Percentiles rank a stretch among this genome's conserved stretches.
These are phyloP conservation scores for Pyrgilauda ruficollis DNA, from an alignment of 2,113 vertebrate genomes.

Conservation along the genomic window DNA sequence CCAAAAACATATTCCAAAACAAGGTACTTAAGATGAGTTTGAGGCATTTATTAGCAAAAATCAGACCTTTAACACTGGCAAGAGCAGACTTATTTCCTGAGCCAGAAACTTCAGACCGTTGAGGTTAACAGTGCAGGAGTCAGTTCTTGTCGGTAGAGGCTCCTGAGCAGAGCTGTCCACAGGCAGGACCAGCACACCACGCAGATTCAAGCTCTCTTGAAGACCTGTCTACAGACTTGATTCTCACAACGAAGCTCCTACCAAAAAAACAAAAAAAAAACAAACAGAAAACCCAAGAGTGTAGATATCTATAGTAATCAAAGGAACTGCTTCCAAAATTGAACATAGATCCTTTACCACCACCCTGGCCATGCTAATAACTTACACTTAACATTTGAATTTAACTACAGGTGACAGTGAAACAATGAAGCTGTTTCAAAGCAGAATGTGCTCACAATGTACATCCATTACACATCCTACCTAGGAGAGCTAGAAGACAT, in stretches of 20 bases:
- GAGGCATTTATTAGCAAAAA: constrained; percentile 41
- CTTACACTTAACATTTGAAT: neutral
- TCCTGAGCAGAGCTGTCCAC: neutral
- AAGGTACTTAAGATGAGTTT: neutral
- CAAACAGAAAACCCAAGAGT: neutral
- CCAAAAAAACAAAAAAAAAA: neutral
- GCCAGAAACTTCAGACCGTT: neutral
- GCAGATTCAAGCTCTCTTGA: constrained; percentile 69
- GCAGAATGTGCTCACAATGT: neutral
- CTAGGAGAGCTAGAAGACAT: neutral
- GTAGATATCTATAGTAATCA: neutral
- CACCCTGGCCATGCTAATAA: neutral
- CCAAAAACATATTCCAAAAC: neutral
- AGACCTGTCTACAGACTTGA: constrained; percentile 83
- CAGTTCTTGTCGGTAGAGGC: neutral
- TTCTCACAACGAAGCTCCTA: constrained; percentile 87
- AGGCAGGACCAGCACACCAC: neutral
- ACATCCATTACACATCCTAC: neutral
- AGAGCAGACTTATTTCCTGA: neutral
- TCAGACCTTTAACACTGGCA: neutral
- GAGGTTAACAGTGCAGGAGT: neutral
- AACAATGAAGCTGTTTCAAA: neutral
- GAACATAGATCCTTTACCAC: neutral
- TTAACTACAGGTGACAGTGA: neutral
- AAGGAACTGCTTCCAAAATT: neutral